Evolutionary conservation across 1,140 invertebrate species (phyloP), one percentile per base, ranked within the genome.

Genomic region (Brachionus plicatilis): DNA sequence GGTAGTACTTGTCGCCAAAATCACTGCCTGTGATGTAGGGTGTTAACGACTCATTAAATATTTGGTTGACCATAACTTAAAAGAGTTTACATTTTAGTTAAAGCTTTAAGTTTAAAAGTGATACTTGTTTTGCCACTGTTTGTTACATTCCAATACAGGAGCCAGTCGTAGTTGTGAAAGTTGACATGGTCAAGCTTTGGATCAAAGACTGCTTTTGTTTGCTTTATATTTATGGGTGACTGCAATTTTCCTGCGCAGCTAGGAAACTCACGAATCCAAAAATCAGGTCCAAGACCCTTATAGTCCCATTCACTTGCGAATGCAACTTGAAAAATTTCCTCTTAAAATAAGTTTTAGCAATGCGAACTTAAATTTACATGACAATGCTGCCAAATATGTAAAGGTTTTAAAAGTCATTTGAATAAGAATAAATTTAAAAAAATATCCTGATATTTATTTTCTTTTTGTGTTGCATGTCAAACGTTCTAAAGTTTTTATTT

Each of bases 241-340:
- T 83, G 80, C 8, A 68, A 12, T 14, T 68, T 53, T 68, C 80
- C 80, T 11, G 33, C 43, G 20, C 80, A 83, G 17, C 85, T 65
- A 20, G 86, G 86, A 66, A 84, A 87, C 12, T 84, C 50, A 6
- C 70, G 20, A 17, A 85, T 50, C 88, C 88, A 88, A 7, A 85
- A 56, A 8, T 85, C 83, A 6, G 87, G 87, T 41, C 87, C 87
- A 87, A 33, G 8, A 6, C 50, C 80, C 24, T 68, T 6, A 68
- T 83, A 83, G 45, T 83, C 20, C 80, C 80, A 83, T 27, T 83
- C 80, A 37, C 50, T 50, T 14, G 50, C 29, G n/a, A 17, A 4
- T 4, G 41, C 37, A 41, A 17, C 68, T 72, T 29, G 11, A 68
- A 68, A 33, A 27, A n/a, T n/a, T 56, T 56, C 3, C 5, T 17